Conservation (phyloP, 2,797 vertebrate genomes). For the Schizothorax lantsangensis region DNA sequence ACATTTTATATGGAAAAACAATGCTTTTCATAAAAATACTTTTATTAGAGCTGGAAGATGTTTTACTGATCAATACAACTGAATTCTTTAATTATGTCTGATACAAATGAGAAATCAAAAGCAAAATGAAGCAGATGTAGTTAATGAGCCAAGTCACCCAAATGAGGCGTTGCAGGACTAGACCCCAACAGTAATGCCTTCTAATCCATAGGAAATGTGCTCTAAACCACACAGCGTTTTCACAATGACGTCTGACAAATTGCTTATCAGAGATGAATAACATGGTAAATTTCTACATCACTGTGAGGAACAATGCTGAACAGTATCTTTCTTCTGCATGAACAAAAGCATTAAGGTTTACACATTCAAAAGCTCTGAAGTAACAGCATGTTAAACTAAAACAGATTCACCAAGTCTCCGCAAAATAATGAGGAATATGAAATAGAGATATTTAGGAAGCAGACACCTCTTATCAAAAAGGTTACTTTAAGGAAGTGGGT, state of each 20-base stretch:
- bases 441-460: conserved; percentile 15
- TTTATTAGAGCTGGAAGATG: background rate
- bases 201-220: conserved; percentile 56
- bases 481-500: conserved; percentile 8
- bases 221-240: conserved; percentile 48
- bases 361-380: background rate
- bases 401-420: conserved; percentile 19
- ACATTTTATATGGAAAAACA: background rate
- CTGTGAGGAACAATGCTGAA: background rate
- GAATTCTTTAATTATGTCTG: background rate
- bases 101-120: background rate
- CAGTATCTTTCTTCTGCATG: conserved; percentile 4
- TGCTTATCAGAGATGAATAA: conserved; percentile 50
- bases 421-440: conserved; percentile 13
- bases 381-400: conserved; percentile 41
- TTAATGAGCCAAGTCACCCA: conserved; percentile 62
- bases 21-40: background rate
- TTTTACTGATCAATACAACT: background rate
- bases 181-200: conserved; percentile 28
- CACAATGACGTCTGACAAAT: conserved; percentile 14
- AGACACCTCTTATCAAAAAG: conserved; percentile 20
- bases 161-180: conserved; percentile 59
- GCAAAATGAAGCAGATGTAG: conserved; percentile 13
- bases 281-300: conserved; percentile 22
- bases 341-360: conserved; percentile 1